Evolutionary conservation across 1,140 invertebrate genomes (phyloP).

Genomic region (Anoplophora glabripennis): DNA sequence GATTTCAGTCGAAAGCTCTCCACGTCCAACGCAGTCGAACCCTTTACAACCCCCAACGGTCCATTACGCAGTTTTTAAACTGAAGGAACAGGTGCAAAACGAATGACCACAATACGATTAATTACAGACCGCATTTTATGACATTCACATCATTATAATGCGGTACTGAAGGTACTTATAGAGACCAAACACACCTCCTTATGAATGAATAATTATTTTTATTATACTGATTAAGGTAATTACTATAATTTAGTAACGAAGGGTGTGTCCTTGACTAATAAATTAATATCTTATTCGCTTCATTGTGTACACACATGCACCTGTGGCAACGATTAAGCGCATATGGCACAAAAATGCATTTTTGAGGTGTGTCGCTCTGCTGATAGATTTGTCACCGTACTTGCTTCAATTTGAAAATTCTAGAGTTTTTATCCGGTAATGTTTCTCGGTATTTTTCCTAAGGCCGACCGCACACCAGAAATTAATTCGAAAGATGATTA

Average conservation of each 20-base stretch:
- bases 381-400: too few relatives aligned
- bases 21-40: not conserved
- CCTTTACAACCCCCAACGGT: not conserved
- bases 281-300: too few relatives aligned
- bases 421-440: too few relatives aligned
- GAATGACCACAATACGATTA: not conserved
- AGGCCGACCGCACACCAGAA: too few relatives aligned
- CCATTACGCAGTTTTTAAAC: slow-evolving; percentile 1
- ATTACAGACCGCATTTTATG: not conserved
- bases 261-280: slow-evolving; percentile 2
- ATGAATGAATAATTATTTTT: slow-evolving; percentile 8
- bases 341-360: too few relatives aligned
- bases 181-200: not conserved
- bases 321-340: too few relatives aligned
- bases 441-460: too few relatives aligned
- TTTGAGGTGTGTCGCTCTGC: too few relatives aligned
- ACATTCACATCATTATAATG: slow-evolving; percentile 2
- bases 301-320: too few relatives aligned
- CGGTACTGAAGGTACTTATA: not conserved
- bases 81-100: slow-evolving; percentile 1
- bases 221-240: slow-evolving; percentile 1
- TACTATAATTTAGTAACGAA: slow-evolving; percentile 4
- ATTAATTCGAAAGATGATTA: too few relatives aligned
- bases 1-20: not conserved
- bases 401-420: too few relatives aligned